Evolutionary conservation across 2,888 invertebrate species (phyloP).

Genomic region (Leucoma salicis): DNA sequence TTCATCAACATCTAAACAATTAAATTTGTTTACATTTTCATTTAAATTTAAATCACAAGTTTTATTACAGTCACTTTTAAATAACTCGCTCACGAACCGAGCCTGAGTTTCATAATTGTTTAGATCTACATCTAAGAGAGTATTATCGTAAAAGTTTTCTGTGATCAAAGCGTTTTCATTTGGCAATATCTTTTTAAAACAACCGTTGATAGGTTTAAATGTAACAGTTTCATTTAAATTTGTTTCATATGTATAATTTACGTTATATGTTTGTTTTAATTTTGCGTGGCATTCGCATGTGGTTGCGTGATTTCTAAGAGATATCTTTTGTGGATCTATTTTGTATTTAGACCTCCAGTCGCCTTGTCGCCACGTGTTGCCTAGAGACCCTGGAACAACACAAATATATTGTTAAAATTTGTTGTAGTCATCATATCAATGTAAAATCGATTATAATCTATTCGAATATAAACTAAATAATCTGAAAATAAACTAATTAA

Average conservation of each 20-base stretch:
- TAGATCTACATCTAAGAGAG: conserved; percentile 47
- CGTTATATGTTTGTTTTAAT: conserved; percentile 11
- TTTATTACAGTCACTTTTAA: conserved; percentile 39
- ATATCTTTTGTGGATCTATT: conserved; percentile 52
- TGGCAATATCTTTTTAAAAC: conserved; percentile 50
- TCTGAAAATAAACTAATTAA: too few species aligned
- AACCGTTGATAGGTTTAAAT: conserved; percentile 44
- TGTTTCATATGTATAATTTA: conserved; percentile 18
- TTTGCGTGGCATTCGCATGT: conserved; percentile 41
- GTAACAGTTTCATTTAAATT: conserved; percentile 25
- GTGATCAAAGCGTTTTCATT: conserved; percentile 58
- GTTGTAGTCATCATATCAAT: too few species aligned
- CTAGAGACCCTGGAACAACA: conserved; percentile 85
- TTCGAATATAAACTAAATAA: too few species aligned
- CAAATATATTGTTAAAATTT: too few species aligned
- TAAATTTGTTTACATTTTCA: conserved; percentile 5
- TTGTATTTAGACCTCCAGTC: conserved; percentile 81
- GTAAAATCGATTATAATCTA: too few species aligned
- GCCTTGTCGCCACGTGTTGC: conserved; percentile 92
- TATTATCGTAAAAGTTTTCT: conserved; percentile 66
- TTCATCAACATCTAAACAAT: conserved; percentile 1
- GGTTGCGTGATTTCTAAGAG: conserved; percentile 46
- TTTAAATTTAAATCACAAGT: conserved; percentile 17
- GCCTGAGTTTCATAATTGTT: conserved; percentile 64
- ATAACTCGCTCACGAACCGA: conserved; percentile 64